These are phyloP conservation scores for Podotricha telesiphe DNA, from an alignment of 2,888 invertebrate genomes.

Conservation along the genomic window DNA sequence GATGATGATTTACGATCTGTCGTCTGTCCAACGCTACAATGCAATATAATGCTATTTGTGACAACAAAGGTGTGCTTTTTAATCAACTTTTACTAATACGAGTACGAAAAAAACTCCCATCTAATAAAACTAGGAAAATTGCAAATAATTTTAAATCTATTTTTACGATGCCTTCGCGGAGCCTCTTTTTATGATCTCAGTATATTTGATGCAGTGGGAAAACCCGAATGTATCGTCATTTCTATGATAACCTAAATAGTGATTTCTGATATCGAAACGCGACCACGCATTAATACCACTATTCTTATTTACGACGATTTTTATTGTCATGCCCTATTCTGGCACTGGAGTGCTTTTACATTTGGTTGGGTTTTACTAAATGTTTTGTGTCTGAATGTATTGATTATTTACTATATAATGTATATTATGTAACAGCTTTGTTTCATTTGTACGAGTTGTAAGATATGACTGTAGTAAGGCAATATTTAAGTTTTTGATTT, in stretches of 20 bases:
- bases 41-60: background rate
- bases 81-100: no score
- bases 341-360: slow-evolving; percentile 31
- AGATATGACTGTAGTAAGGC: no score
- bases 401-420: slow-evolving; percentile 14
- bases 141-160: slow-evolving; percentile 63
- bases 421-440: background rate
- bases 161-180: slow-evolving; percentile 70
- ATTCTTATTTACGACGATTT: slow-evolving; percentile 45
- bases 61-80: no score
- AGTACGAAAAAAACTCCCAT: background rate
- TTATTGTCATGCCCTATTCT: slow-evolving; percentile 44
- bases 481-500: no score
- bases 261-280: slow-evolving; percentile 60
- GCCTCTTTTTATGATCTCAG: slow-evolving; percentile 74
- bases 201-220: slow-evolving; percentile 76
- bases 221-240: slow-evolving; percentile 68
- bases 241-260: slow-evolving; percentile 67
- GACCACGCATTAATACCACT: slow-evolving; percentile 60
- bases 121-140: slow-evolving; percentile 5
- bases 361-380: slow-evolving; percentile 31
- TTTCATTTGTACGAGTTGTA: no score
- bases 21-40: background rate
- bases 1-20: slow-evolving; percentile 18
- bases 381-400: slow-evolving; percentile 2